Evolutionary conservation across 2,113 vertebrate genomes (phyloP), one percentile per base, ranked within the genome.

Genomic region (Leptosomus discolor): DNA sequence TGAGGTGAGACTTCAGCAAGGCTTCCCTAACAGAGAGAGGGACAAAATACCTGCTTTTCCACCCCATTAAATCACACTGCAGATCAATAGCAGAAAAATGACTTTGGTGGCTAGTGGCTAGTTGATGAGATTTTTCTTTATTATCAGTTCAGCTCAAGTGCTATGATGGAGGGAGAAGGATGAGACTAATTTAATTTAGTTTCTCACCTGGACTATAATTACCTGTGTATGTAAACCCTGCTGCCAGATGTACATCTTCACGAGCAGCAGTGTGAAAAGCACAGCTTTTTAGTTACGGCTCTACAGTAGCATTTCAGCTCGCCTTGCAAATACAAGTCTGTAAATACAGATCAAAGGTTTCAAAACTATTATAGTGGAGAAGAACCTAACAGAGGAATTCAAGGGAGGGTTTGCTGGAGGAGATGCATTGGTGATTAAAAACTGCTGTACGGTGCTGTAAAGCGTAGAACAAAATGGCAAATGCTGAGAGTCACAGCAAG

Each of bases 81-180:
- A 4, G 91, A 96, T 96, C 57, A 0, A 97, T 94, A 96, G 53
- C 60, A 94, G 77, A 94, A 39, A 94, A 97, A 95, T 92, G 0
- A 93, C 73, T 74, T 77, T 11, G 18, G 69, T 90, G 87, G 53
- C 79, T 53, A 64, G 77, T 76, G 94, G 74, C 73, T 81, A 88
- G 34, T 65, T 79, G 37, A 74, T 67, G 74, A 90, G 77, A 90
- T 95, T 94, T 93, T 78, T 96, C 77, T 94, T 96, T 93, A 88
- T 97, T 96, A 90, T 43, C 8, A 21, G 63, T 94, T 92, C 71
- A 91, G 41, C 57, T 94, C 22, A 84, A 93, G 77, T 32, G 41
- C 81, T 95, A 46, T 53, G 32, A 57, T 2, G 5, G 53, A 84
- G 60, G 23, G 51, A 75, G 51, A 76, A 88, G 73, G 87, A 60